Conservation (phyloP, 2,113 vertebrate species). For the Tyrannus savana region DNA sequence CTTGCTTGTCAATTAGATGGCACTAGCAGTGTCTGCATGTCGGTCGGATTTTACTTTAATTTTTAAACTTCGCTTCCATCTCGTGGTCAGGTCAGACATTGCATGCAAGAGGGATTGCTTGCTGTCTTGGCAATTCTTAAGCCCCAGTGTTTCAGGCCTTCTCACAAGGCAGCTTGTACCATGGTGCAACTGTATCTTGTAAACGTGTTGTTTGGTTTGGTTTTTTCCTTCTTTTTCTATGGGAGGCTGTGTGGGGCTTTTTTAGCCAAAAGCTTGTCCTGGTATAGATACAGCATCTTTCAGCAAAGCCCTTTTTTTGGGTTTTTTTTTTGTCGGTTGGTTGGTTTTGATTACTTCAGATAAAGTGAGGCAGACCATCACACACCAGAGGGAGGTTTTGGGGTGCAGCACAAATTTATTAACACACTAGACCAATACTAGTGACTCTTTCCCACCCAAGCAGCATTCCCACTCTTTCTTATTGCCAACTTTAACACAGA, state of each 20-base stretch:
- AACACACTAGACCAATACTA: too few species aligned
- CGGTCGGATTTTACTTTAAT: not conserved
- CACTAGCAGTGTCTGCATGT: not conserved
- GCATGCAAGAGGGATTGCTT: not conserved
- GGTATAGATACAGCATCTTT: not conserved
- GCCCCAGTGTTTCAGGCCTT: not conserved
- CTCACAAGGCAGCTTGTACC: not conserved
- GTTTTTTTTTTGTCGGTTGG: not conserved
- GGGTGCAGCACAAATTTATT: not conserved
- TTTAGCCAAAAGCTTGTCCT: not conserved
- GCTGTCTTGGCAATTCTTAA: not conserved
- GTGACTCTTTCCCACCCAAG: too few species aligned
- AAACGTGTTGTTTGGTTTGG: accelerated
- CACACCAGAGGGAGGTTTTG: not conserved
- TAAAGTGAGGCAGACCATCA: not conserved
- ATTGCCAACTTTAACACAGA: not conserved
- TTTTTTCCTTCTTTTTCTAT: not conserved
- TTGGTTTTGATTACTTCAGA: not conserved
- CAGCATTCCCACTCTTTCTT: not conserved
- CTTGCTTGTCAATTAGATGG: not conserved
- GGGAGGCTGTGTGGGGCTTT: accelerated
- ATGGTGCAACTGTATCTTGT: not conserved
- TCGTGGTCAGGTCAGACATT: slow-evolving; percentile 1
- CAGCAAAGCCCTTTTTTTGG: not conserved
- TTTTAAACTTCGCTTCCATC: slow-evolving; percentile 60